These are phyloP conservation scores for Phragmatobia fuliginosa DNA, from an alignment of 2,888 invertebrate genomes.

Conservation along the genomic window DNA sequence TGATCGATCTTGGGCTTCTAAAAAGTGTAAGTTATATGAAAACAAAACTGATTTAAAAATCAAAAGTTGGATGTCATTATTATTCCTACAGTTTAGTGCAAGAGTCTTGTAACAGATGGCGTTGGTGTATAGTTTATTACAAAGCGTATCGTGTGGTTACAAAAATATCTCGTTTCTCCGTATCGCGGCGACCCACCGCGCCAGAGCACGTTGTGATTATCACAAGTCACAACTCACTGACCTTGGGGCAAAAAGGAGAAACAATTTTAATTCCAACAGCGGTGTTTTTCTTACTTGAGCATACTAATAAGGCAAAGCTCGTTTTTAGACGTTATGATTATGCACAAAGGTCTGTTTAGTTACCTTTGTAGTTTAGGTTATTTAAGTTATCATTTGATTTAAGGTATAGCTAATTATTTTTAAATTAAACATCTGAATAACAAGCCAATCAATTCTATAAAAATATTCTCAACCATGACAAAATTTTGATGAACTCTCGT, in stretches of 20 bases:
- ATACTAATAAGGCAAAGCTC: constrained; percentile 70
- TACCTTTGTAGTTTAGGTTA: constrained; percentile 7
- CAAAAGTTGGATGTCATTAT: background rate
- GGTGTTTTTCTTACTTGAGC: constrained; percentile 70
- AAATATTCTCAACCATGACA: background rate
- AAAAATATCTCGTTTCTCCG: constrained; percentile 73
- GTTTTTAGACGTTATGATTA: constrained; percentile 59
- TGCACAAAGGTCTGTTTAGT: constrained; percentile 19
- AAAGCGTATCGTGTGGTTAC: constrained; percentile 52
- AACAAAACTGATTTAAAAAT: background rate
- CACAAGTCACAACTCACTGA: constrained; percentile 77
- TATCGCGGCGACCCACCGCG: constrained; percentile 60
- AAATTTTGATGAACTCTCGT: background rate
- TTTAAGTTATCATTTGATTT: background rate
- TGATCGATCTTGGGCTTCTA: too few species aligned
- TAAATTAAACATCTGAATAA: background rate
- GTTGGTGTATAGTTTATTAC: constrained; percentile 50
- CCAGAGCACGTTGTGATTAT: constrained; percentile 70
- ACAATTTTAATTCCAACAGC: constrained; percentile 76
- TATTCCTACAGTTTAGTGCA: constrained; percentile 34
- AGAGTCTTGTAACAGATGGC: constrained; percentile 65
- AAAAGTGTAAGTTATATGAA: too few species aligned
- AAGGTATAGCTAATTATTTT: too few species aligned
- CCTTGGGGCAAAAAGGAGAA: constrained; percentile 83
- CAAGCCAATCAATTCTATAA: background rate